Percentiles rank a stretch among this genome's conserved stretches.
phyloP scores from a whole-genome alignment of 2,888 invertebrate species.

The Athrips mouffetella region DNA sequence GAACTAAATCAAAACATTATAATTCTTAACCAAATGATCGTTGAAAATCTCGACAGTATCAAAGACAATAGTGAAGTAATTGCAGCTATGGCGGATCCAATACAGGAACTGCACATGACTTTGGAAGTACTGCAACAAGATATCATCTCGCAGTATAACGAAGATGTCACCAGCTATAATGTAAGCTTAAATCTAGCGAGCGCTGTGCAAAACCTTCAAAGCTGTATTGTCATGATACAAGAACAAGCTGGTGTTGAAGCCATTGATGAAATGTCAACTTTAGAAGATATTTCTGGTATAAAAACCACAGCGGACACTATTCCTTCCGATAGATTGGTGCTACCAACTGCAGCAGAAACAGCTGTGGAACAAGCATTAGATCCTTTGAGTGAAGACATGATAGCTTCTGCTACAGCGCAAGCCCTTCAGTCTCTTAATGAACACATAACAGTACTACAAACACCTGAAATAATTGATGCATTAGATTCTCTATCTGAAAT shows the following conservation, averaged over 20 bases:
- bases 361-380: conserved; percentile 35
- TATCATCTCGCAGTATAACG: conserved; percentile 60
- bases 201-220: conserved; percentile 59
- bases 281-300: conserved; percentile 78
- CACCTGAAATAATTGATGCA: conserved; percentile 53
- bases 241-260: conserved; percentile 70
- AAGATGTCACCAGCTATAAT: conserved; percentile 44
- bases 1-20: conserved; percentile 57
- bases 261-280: conserved; percentile 73
- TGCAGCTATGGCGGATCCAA: conserved; percentile 62
- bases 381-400: conserved; percentile 30
- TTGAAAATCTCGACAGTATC: conserved; percentile 52
- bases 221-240: conserved; percentile 66
- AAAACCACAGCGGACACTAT: conserved; percentile 75
- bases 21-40: conserved; percentile 50
- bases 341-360: conserved; percentile 47
- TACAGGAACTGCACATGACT: conserved; percentile 62
- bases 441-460: conserved; percentile 52
- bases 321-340: conserved; percentile 49
- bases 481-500: conserved; percentile 58
- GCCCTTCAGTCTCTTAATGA: conserved; percentile 55
- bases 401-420: conserved; percentile 47
- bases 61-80: conserved; percentile 47
- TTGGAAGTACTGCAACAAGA: conserved; percentile 68
- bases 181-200: conserved; percentile 52